Evolutionary conservation across 37 sponge, comb jelly and placozoan genomes (phyloP), one percentile per base, ranked within the genome.

Genomic region (Haliclona indistincta): DNA sequence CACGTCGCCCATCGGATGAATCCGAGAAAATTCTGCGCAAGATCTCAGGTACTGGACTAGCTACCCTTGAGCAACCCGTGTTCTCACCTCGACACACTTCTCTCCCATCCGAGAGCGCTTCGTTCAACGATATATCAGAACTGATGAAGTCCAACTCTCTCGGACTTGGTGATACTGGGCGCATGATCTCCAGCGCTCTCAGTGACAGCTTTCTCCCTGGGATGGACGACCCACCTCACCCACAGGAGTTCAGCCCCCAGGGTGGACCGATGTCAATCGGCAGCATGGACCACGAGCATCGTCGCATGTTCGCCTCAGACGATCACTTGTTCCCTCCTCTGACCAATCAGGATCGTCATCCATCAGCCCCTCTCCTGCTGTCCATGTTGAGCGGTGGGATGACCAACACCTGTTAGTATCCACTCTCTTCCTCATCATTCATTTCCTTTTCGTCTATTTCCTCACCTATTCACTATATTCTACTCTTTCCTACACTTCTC

Each of bases 1-100:
- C 56, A 43, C 62, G 91, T 56, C 77, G 91, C 1, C 91, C 86
- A 0, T 90, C 91, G 0, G 86, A 90, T 43, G 91, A 90, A 42
- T 68, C 71, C 0, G 32, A 76, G 42, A 65, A 43, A 15, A 90
- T 85, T 23, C 67, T 85, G 7, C 63, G 87, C 11, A 89, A 89
- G 68, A 74, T 81, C 62, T 78, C 86, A 33, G 56, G 53, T 8
- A 20, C 60, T n/a, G 26, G 28, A 25, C 11, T 58, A 26, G 60
- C 22, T 8, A 25, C 60, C 28, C 28, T 58, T 7, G 60, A 58
- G 6, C 51, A 15, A 47, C 60, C 60, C 7, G 60, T 26, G 7
- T 8, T 58, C 6, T 58, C 60, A 6, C 60, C 60, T 25, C 13
- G 60, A 25, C 60, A 58, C n/a, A 6, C n/a, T 6, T 58, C 60